Conservation (phyloP, 2,888 invertebrate genomes). For the Imbricaverruca yamaguchii region DNA sequence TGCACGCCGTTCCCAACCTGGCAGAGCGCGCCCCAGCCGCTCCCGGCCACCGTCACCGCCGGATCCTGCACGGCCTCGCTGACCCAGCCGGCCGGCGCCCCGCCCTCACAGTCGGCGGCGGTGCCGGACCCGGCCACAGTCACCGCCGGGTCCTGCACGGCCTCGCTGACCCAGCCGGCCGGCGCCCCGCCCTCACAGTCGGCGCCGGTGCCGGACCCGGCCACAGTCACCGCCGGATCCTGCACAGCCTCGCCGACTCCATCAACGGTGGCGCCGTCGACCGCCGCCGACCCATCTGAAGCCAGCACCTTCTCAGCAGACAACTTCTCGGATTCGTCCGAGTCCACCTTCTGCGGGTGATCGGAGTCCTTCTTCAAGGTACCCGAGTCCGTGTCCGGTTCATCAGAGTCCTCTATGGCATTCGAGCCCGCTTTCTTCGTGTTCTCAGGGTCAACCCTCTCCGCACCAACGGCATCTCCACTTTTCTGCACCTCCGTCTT, state of each 20-base stretch:
- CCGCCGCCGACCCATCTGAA: neutral
- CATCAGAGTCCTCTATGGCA: too few species aligned
- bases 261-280: conserved; percentile 50
- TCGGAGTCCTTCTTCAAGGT: too few species aligned
- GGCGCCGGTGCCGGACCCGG: conserved; percentile 61
- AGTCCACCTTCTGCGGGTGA: too few species aligned
- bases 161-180: conserved; percentile 51
- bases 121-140: conserved; percentile 57
- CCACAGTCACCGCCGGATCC: conserved; percentile 61
- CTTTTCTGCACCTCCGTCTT: too few species aligned
- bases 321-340: too few species aligned
- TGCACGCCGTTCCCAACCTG: conserved; percentile 59
- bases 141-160: conserved; percentile 63
- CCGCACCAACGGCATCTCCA: too few species aligned
- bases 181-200: neutral
- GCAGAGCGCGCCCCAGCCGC: conserved; percentile 63
- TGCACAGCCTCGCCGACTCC: conserved; percentile 48
- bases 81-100: conserved; percentile 37
- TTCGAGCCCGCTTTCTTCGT: too few species aligned
- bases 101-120: conserved; percentile 4
- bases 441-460: too few species aligned
- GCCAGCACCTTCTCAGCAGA: too few species aligned
- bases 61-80: conserved; percentile 68
- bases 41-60: conserved; percentile 59
- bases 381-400: too few species aligned